Evolutionary conservation across 2,113 vertebrate genomes (phyloP).

Genomic region (Gymnocephalus cernua): DNA sequence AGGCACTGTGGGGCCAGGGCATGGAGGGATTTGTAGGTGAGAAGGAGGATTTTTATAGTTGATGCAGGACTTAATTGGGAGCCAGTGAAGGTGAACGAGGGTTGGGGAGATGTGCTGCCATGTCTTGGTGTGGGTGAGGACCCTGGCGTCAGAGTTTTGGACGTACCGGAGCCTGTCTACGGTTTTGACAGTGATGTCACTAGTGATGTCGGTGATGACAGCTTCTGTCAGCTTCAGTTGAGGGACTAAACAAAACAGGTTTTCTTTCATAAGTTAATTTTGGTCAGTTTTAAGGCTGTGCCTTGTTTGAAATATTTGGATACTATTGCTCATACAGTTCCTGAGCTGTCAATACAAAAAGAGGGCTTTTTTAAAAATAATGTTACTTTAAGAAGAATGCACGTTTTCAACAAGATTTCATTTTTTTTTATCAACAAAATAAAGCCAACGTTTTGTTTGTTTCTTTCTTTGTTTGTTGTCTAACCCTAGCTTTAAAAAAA

Average conservation of each 20-base stretch:
- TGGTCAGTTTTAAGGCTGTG: background rate
- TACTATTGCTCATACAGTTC: background rate
- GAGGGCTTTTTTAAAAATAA: too few relatives aligned
- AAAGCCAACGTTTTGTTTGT: background rate
- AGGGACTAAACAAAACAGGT: background rate
- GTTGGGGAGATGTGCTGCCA: too few relatives aligned
- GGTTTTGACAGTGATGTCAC: too few relatives aligned
- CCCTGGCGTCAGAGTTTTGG: too few relatives aligned
- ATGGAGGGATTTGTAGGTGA: too few relatives aligned
- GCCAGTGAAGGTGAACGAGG: too few relatives aligned
- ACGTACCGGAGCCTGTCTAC: too few relatives aligned
- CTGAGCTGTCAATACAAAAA: background rate
- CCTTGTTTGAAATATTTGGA: background rate
- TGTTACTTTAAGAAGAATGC: background rate
- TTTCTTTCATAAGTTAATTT: background rate
- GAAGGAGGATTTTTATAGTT: too few relatives aligned
- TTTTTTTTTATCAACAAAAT: background rate
- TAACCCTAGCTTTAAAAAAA: background rate
- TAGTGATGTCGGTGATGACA: background rate
- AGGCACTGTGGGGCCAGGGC: too few relatives aligned
- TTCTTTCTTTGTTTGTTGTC: background rate
- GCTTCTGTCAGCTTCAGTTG: conserved; percentile 7
- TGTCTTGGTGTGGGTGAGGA: too few relatives aligned
- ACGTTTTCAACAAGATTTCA: too few relatives aligned
- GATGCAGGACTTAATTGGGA: too few relatives aligned